Evolutionary conservation across 1,140 invertebrate species (phyloP), one percentile per base, ranked within the genome.

Genomic region (Eciton burchellii): DNA sequence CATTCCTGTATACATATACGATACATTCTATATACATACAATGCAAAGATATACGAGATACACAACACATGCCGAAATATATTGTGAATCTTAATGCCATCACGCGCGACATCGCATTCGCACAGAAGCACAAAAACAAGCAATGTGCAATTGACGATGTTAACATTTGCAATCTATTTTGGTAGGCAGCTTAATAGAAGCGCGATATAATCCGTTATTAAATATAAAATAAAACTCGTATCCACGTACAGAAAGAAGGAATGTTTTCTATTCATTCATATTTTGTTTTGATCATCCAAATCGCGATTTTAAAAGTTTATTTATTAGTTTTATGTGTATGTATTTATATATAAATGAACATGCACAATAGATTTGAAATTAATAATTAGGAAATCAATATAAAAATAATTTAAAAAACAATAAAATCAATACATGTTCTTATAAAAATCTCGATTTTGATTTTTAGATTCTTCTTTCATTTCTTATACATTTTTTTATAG

Each of bases 141-240:
- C 41, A 45, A 54, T 24, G 47, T 21, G 16, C 3, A 41, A 56
- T 11, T 3, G 43, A 41, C 73, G 73, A 79, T 62, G 63, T 76
- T 79, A 79, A 79, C 63, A 79, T 79, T 79, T 68, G 63, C 63
- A 70, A 68, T 68, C 16, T 79, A 43, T 76, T 79, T 79, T 79
- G 63, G 35, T 24, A 19, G 49, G 16, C 16, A 45, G 60, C 63
- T 70, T 79, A 21, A 54, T 79, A 79, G 49, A 79, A 70, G 49
- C 52, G 63, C 35, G 12, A 56, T 43, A 73, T 70, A 79, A 77
- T 43, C 63, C 35, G 49, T 79, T 79, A 68, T 66, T 21, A 6
- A 79, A 77, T 77, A 68, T 77, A 68, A 70, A 79, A 79, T 79
- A 79, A 79, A 79, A 70, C 63, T 79, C 63, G 8, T 79, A 79